Evolutionary conservation across 1,140 invertebrate genomes (phyloP).

Genomic region (Liolophura sinensis): DNA sequence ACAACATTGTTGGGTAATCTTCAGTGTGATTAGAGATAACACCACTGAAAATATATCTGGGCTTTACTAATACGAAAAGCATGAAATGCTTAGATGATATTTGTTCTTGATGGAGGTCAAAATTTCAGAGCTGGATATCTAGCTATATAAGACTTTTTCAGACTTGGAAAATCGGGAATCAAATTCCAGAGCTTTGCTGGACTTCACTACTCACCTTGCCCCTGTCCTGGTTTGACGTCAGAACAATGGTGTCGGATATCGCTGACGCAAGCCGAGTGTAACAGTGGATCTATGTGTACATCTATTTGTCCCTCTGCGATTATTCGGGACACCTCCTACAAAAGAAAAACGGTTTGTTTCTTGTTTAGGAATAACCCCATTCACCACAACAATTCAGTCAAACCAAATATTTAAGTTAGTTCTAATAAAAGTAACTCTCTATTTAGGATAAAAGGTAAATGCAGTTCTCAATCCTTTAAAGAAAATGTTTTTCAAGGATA

Average conservation of each 20-base stretch:
- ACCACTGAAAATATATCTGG: neutral
- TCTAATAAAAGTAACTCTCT: too few relatives aligned
- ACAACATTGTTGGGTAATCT: too few relatives aligned
- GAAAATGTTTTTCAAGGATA: too few relatives aligned
- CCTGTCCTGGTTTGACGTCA: conserved; percentile 80
- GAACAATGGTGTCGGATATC: conserved; percentile 82
- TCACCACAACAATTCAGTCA: too few relatives aligned
- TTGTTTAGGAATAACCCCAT: neutral
- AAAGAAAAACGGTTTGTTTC: neutral
- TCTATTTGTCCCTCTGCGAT: conserved; percentile 63
- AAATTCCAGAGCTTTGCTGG: neutral
- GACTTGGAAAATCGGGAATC: neutral
- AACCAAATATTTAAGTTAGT: too few relatives aligned
- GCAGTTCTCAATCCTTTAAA: too few relatives aligned
- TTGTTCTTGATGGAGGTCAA: neutral
- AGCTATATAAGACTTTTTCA: neutral
- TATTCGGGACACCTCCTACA: conserved; percentile 74
- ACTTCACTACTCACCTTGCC: conserved; percentile 60
- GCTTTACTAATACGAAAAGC: conserved; percentile 56
- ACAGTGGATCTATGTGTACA: conserved; percentile 65
- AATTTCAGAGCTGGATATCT: neutral
- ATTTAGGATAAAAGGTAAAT: too few relatives aligned
- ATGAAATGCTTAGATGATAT: neutral
- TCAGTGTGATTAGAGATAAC: neutral
- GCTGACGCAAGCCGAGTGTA: conserved; percentile 61